These are phyloP conservation scores for Premnoplex brunnescens DNA, from an alignment of 2,797 vertebrate genomes.

Conservation along the genomic window DNA sequence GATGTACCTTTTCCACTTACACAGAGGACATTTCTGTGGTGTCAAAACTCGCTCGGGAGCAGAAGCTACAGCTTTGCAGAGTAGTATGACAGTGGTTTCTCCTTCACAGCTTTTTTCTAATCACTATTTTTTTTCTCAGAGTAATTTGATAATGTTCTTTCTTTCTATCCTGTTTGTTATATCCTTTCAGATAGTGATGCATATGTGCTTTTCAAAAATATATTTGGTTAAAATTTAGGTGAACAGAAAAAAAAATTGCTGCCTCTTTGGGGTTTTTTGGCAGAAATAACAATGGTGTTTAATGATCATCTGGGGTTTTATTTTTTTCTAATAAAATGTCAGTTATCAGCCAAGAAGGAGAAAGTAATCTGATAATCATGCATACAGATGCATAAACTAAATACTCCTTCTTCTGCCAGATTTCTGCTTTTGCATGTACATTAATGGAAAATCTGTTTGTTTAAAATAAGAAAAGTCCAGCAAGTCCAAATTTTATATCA, in stretches of 20 bases:
- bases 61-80: not conserved
- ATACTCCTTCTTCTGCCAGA: not conserved
- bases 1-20: not conserved
- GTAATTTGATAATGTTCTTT: not conserved
- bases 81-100: not conserved
- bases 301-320: not conserved
- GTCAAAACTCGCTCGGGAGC: not conserved
- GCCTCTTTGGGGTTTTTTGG: not conserved
- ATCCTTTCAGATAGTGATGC: not conserved
- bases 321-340: conserved; percentile 19
- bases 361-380: not conserved
- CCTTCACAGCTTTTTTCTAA: not conserved
- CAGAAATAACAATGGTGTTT: conserved; percentile 16
- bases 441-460: not conserved
- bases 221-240: not conserved
- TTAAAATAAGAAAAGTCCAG: not conserved
- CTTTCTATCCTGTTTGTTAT: not conserved
- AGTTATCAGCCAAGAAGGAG: conserved; percentile 20
- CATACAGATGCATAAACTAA: conserved; percentile 14
- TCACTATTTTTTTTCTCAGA: not conserved
- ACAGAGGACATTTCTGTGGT: not conserved
- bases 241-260: not conserved
- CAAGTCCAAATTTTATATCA: not conserved
- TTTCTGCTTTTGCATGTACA: not conserved
- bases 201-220: not conserved